Evolutionary conservation across 2,113 vertebrate genomes (phyloP), one percentile per base, ranked within the genome.

Genomic region (Dolichallabes microphthalmus): DNA sequence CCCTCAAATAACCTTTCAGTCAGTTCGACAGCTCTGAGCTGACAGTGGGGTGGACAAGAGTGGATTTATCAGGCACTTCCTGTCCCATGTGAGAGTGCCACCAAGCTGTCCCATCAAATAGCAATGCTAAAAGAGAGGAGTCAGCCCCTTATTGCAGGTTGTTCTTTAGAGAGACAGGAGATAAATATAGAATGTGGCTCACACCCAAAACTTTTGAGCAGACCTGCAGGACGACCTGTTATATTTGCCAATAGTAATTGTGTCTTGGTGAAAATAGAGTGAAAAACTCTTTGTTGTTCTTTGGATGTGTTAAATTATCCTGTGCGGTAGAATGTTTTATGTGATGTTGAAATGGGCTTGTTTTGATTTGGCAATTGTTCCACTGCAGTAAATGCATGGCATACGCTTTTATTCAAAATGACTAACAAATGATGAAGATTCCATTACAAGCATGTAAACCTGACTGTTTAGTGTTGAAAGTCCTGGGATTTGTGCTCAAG

Each of bases 51-150:
- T 55, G 71, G 53, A 61, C n/a, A n/a, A 73, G 27, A 80, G 55
- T 22, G 19, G 79, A 60, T 85, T 82, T 76, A 53, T 86, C 79
- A 39, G 57, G 69, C 71, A 79, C 84, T 85, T 75, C 76, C 76
- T 82, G 13, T 89, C 68, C 53, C 55, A 71, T 85, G 86, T 86
- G 75, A 74, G 83, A 27, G 17, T 82, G 71, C 76, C 85, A 89
- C 80, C 57, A 82, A 88, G 82, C 85, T 85, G 87, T 85, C 88
- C 73, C 39, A 61, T 64, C 80, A 61, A 82, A 89, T 88, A 80
- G 81, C 73, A 79, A 22, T 79, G 66, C 73, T 39, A 79, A 82
- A 53, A 68, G 32, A 77, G 60, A 71, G 14, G 35, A 58, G 22
- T 50, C 52, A 32, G 82, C 63, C 35, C 77, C 74, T 63, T 35